Base-by-base conservation (phyloP, 2,888 invertebrate species). In the Sarcophaga rosellei region DNA sequence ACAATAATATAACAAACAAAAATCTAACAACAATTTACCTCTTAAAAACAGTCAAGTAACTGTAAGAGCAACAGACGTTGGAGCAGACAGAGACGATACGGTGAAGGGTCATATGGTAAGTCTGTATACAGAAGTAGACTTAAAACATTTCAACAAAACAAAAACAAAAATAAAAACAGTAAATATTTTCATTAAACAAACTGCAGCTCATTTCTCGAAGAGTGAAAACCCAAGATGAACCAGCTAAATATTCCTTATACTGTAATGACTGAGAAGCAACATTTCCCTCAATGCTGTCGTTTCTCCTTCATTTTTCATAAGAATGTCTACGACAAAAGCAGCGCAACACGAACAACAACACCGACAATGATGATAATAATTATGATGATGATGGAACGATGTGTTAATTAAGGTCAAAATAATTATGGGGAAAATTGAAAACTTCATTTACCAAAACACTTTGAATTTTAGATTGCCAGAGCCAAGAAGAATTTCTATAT, bases 321-420 rank as follows among this genome's bases (percentile, higher is more conserved):
- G 25, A 11, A 53, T 53, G 17, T 61, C 77, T 72, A 47, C 59
- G 65, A 61, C 59, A 62, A 68, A n/a, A 53, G 73, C 66, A 61
- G 12, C 12, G n/a, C 35, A 35, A 35, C 2, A 10, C 35, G 8
- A 35, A 61, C 59, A 62, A 68, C 44, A 68, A 81, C 66, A 61
- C 20, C 12, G 44, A 20, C 44, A 6, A 66, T 44, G 4, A 70
- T 23, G 23, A 69, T 15, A 53, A 53, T 53, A 53, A 53, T 45
- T 62, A 70, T 25, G 57, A 75, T 66, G 70, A 78, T 86, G 84
- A 86, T 86, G 81, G 78, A 91, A 91, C 90, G 91, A 91, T 90
- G 91, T 91, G 91, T 91, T 91, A 91, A 91, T 91, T 91, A 91
- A 91, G 92, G 92, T 91, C 91, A 91, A 90, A 90, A 91, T 91